These are phyloP conservation scores for Drosophila oshimai DNA, from an alignment of 1,140 invertebrate genomes.

Conservation along the genomic window DNA sequence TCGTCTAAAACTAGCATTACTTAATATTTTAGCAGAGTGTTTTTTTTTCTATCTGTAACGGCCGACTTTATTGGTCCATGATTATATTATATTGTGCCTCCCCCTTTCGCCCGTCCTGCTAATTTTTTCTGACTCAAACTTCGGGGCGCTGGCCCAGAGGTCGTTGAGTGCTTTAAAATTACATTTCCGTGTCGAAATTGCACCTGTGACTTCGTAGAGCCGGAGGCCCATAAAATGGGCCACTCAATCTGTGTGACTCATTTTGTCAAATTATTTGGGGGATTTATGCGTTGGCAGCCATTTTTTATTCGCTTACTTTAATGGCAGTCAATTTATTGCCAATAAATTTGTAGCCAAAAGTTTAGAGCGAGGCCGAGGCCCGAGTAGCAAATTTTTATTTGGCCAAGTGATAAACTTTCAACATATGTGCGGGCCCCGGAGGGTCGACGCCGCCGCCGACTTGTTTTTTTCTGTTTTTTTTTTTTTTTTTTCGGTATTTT, in stretches of 20 bases:
- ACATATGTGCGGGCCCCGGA: constrained; percentile 61
- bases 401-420: constrained; percentile 76
- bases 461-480: too few relatives aligned
- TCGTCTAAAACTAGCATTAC: too few relatives aligned
- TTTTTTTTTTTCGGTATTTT: too few relatives aligned
- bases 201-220: constrained; percentile 55
- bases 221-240: constrained; percentile 45
- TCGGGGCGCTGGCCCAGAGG: constrained; percentile 3
- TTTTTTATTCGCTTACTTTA: constrained; percentile 76
- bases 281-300: constrained; percentile 77
- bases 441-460: constrained; percentile 9
- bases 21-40: too few relatives aligned
- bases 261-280: constrained; percentile 80
- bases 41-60: background rate
- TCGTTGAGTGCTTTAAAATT: constrained; percentile 72
- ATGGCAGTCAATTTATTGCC: constrained; percentile 80
- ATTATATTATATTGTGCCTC: constrained; percentile 55
- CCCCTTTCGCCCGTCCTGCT: constrained; percentile 17
- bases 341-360: constrained; percentile 82
- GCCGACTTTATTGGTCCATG: constrained; percentile 62
- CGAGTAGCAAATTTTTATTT: constrained; percentile 75
- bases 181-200: constrained; percentile 77
- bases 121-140: constrained; percentile 51
- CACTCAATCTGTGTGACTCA: constrained; percentile 80
- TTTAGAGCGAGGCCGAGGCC: constrained; percentile 65